A percentile compares a stretch with the other conserved stretches of the same genome.
Conservation (phyloP, 2,888 invertebrate species). For the Mimas tiliae region DNA sequence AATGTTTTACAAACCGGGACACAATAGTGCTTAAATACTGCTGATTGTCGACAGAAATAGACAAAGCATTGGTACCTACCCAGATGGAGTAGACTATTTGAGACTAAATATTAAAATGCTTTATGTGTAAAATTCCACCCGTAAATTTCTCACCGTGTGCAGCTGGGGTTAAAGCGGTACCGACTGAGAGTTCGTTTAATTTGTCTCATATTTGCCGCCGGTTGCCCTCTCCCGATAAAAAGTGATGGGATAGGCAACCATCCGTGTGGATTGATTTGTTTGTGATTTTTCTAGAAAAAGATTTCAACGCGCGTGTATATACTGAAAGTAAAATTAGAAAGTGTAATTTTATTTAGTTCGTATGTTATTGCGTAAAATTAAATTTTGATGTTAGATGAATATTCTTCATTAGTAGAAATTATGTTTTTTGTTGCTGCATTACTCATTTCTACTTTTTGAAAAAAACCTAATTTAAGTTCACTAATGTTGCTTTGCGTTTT, state of each 20-base stretch:
- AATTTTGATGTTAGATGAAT: not conserved
- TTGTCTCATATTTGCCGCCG: slow-evolving; percentile 22
- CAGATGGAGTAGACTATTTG: too few relatives aligned
- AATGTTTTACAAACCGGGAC: too few relatives aligned
- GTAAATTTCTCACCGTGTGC: not conserved
- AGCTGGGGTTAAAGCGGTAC: not conserved
- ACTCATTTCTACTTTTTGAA: too few relatives aligned
- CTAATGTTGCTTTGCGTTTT: too few relatives aligned
- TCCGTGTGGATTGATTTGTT: not conserved
- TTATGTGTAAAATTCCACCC: not conserved
- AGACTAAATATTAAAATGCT: too few relatives aligned
- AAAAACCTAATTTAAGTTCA: too few relatives aligned
- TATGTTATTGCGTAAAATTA: not conserved
- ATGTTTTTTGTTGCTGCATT: too few relatives aligned
- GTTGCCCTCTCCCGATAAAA: not conserved
- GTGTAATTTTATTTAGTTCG: not conserved
- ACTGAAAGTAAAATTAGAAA: not conserved
- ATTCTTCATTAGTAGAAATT: too few relatives aligned
- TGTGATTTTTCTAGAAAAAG: slow-evolving; percentile 1
- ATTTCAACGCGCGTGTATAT: slow-evolving; percentile 4
- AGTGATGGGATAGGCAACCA: slow-evolving; percentile 1
- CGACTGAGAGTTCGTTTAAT: slow-evolving; percentile 5
- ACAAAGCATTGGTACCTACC: too few relatives aligned
- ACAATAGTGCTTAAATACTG: too few relatives aligned
- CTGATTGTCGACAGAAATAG: too few relatives aligned